Percentiles rank a stretch among this genome's conserved stretches.
These are phyloP conservation scores for Synanthedon tipuliformis DNA, from an alignment of 2,888 invertebrate genomes.

Conservation along the genomic window DNA sequence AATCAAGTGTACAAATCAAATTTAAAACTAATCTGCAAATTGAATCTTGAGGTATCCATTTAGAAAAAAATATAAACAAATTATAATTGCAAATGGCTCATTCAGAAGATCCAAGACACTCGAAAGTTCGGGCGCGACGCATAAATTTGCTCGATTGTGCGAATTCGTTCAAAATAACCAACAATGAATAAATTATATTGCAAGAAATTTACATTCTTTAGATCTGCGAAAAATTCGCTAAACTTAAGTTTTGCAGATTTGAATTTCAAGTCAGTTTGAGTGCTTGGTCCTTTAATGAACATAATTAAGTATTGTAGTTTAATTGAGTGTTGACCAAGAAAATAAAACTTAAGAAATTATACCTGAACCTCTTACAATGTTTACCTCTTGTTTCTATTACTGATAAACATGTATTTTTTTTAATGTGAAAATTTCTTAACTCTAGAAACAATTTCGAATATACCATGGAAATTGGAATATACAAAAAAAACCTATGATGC, in stretches of 20 bases:
- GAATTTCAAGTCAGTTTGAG: neutral
- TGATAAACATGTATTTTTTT: too few relatives aligned
- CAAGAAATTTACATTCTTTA: slow-evolving; percentile 34
- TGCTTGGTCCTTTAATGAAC: too few relatives aligned
- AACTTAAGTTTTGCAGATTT: neutral
- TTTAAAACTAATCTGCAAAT: neutral
- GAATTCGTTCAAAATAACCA: slow-evolving; percentile 41
- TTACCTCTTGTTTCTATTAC: too few relatives aligned
- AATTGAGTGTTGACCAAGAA: too few relatives aligned
- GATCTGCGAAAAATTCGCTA: neutral
- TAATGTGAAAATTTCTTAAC: too few relatives aligned
- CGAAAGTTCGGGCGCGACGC: slow-evolving; percentile 30
- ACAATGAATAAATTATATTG: slow-evolving; percentile 46
- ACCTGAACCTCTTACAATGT: too few relatives aligned
- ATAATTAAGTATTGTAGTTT: too few relatives aligned
- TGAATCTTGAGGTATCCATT: slow-evolving; percentile 1
- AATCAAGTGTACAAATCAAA: neutral
- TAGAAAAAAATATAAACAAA: slow-evolving; percentile 9
- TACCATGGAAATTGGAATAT: too few relatives aligned
- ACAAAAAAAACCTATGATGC: too few relatives aligned
- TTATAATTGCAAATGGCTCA: slow-evolving; percentile 26
- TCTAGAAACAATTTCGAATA: too few relatives aligned
- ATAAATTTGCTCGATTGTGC: slow-evolving; percentile 44
- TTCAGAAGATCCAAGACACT: slow-evolving; percentile 19
- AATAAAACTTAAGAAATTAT: too few relatives aligned